Base-by-base conservation (phyloP, 2,797 vertebrate species). In the Coendou prehensilis region DNA sequence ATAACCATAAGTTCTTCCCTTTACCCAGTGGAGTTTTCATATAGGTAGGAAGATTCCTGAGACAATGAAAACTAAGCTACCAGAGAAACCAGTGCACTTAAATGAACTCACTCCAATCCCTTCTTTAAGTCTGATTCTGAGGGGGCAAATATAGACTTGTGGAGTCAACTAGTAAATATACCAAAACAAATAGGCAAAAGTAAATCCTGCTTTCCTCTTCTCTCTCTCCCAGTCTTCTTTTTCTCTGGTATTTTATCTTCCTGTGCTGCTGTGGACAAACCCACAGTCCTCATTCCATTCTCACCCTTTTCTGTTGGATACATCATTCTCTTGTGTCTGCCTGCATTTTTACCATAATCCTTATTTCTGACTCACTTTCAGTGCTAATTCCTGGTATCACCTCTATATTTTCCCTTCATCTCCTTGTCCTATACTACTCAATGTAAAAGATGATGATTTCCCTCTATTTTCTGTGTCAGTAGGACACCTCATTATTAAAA, bases 371-470 rank as follows among this genome's bases (percentile, higher is more conserved):
- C n/a, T 80, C 56, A 80, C 1, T 1, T 83, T 71, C 54, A 82
- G 8, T 64, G 15, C 20, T 88, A n/a, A 81, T 50, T 93, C 15
- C 15, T 81, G 1, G 4, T 71, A 37, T 9, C 37, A 56, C 6
- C 1, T 63, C 18, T 20, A 23, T 18, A 15, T 86, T 78, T 18
- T 69, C 57, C 26, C 41, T 57, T 45, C 5, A 76, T 83, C 20
- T 89, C 26, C 26, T 30, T 63, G 20, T 22, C 33, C n/a, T 95
- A 17, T 8, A 54, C 26, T 87, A 63, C 6, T 54, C 80, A 3
- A 61, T 89, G 78, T 9, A 73, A 95, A 96, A 64, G 76, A 85
- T 57, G 56, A 91, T 50, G 47, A 30, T 50, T 17, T 87, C 30
- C 8, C 30, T 41, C 26, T 67, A 10, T 85, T 89, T 91, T 75